These are phyloP conservation scores for Hypanus sabinus DNA, from an alignment of 2,113 vertebrate species.

Conservation along the genomic window DNA sequence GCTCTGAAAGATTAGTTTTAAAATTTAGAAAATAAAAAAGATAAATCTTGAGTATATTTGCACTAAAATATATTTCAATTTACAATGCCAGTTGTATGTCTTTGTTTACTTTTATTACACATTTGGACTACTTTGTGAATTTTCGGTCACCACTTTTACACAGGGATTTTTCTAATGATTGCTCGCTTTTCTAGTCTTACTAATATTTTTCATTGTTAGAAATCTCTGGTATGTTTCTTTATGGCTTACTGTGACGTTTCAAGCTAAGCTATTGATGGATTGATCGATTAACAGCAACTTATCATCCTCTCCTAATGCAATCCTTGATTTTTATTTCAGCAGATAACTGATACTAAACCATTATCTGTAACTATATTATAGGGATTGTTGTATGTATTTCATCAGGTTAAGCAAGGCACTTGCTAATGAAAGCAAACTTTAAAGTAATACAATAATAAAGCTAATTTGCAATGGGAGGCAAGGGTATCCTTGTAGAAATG, in stretches of 20 bases:
- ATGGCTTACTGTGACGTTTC: neutral
- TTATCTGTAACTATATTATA: neutral
- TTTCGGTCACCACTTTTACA: neutral
- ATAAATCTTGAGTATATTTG: constrained; percentile 33
- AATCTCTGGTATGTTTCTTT: neutral
- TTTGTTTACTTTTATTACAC: constrained; percentile 31
- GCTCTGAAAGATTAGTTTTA: neutral
- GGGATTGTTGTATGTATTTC: neutral
- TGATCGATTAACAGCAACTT: neutral
- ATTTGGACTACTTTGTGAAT: constrained; percentile 31
- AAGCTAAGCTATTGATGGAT: constrained; percentile 17
- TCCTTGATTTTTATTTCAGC: neutral
- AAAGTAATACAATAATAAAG: neutral
- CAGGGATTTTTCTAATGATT: constrained; percentile 34
- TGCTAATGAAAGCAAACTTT: neutral
- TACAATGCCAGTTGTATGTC: constrained; percentile 30
- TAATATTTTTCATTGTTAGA: neutral
- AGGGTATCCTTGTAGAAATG: neutral
- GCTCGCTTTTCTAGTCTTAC: constrained; percentile 1
- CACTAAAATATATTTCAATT: constrained; percentile 34
- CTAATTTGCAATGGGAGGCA: neutral
- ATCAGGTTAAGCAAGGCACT: neutral
- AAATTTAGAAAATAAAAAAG: neutral
- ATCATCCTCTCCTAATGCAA: neutral
- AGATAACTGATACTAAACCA: neutral